Evolutionary conservation across 2,797 vertebrate genomes (phyloP), one percentile per base, ranked within the genome.

Genomic region (Coranthus polyacanthus): DNA sequence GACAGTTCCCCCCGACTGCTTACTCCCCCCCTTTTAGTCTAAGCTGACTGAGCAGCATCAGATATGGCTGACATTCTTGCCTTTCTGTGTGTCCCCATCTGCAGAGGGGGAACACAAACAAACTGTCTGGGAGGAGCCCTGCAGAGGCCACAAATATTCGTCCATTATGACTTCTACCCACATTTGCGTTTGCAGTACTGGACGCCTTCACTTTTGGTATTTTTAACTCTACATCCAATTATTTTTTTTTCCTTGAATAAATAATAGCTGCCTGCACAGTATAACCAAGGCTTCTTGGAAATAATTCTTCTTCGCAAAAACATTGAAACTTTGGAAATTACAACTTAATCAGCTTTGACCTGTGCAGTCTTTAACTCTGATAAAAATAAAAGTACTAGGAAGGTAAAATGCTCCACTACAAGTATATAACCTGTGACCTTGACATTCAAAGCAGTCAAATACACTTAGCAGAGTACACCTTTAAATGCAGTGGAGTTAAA

Each of bases 41-140:
- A 5, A 81, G 78, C 69, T 84, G 82, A 87, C 42, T 68, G 83
- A 88, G 83, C 85, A 71, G 82, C 86, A 90, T 93, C 89, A 90
- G 87, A 91, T 91, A 88, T 18, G 78, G 77, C 75, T 66, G 63
- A 66, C 73, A 81, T 80, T 90, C 75, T 56, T 77, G 50, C 72
- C 60, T 78, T 56, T 86, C 59, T 72, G 78, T 72, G 72, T 64
- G 52, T 85, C 78, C 80, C 72, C 78, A 77, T 88, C 84, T 80
- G 76, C 51, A 75, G 58, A 80, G 76, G 73, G 70, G 62, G 62
- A 92, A 89, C 72, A 86, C 85, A 92, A 92, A 91, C 90, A 92
- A 91, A 90, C 78, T 66, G 51, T 67, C 79, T 63, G 81, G 89
- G 86, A 90, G 86, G 87, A 91, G 80, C 72, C 49, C 56, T 54